phyloP scores from a whole-genome alignment of 2,888 invertebrate genomes.

The Pyralis farinalis region DNA sequence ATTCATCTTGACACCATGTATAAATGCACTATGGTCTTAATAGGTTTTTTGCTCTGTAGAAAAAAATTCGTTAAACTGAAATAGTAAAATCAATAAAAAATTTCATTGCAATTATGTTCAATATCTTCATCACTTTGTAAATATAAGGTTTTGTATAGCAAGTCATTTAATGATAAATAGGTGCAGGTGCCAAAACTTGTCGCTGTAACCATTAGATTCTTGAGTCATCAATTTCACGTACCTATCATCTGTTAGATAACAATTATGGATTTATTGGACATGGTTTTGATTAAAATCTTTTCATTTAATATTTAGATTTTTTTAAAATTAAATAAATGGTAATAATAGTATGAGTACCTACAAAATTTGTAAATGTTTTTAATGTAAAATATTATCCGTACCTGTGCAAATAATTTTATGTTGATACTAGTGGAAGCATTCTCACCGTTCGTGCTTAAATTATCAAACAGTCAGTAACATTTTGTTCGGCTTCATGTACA shows the following conservation, averaged over 20 bases:
- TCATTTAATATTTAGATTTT: background rate
- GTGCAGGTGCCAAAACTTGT: constrained; percentile 21
- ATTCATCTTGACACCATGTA: constrained; percentile 57
- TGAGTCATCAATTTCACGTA: background rate
- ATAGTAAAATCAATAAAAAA: constrained; percentile 18
- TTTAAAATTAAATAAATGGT: background rate
- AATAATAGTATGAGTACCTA: background rate
- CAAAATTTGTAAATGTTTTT: constrained; percentile 13
- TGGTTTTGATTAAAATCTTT: constrained; percentile 2
- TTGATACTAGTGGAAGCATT: constrained; percentile 78
- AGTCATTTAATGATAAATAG: constrained; percentile 15
- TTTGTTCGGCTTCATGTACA: constrained; percentile 82
- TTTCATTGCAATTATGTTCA: constrained; percentile 10
- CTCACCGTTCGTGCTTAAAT: constrained; percentile 81
- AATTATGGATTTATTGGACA: constrained; percentile 5
- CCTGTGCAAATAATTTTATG: constrained; percentile 21
- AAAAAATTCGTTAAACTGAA: constrained; percentile 1
- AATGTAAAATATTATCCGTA: constrained; percentile 49
- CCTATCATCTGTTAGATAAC: constrained; percentile 5
- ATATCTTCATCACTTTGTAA: constrained; percentile 28
- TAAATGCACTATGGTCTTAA: constrained; percentile 63
- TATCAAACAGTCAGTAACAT: constrained; percentile 75
- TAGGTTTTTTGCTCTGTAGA: no score
- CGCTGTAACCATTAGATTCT: constrained; percentile 1
- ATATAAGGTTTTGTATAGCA: constrained; percentile 29